Base-by-base conservation (phyloP, 2,113 vertebrate species). In the Austrofundulus limnaeus region DNA sequence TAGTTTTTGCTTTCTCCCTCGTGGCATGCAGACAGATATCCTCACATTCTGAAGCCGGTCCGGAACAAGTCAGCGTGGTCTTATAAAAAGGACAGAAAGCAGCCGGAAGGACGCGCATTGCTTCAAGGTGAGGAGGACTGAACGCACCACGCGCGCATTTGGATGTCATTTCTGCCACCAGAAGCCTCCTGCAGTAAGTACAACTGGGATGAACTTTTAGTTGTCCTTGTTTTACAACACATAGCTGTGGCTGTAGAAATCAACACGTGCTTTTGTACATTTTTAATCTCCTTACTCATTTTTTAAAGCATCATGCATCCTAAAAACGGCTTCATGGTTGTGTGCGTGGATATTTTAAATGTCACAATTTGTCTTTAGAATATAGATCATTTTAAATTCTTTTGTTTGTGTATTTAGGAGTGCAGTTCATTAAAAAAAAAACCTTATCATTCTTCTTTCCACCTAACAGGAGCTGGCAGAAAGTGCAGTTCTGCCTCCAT, bases 1-100 rank as follows among this genome's bases (percentile, higher is more conserved):
- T 37, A 24, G 16, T 34, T 34, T 34, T 34, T 10, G 6, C 10
- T 34, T 10, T 34, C 31, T 17, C 53, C 50, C 67, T 73, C 70
- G 53, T 72, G 74, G 59, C 84, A 66, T 38, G 69, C 64, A 83
- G 48, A 78, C 81, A 62, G 56, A 34, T 8, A 79, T 84, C 83
- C 69, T 80, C 80, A 77, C 69, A 10, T 34, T 34, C 31, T 2
- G 31, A 10, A 34, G 31, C 31, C 31, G 31, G 31, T 1, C 31
- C 10, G 31, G 31, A 66, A 75, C 72, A 66, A 62, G 54, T 67
- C 5, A 34, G 31, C 9, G 75, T 55, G 64, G 72, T 65, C 70
- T 81, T 60, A 72, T 72, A 68, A 76, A 59, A 80, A 38, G 54
- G 48, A 58, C 19, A 2, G 5, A 56, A 55, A 38, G 53, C 61